phyloP scores from a whole-genome alignment of 2,797 vertebrate species.

The Premnoplex brunnescens region DNA sequence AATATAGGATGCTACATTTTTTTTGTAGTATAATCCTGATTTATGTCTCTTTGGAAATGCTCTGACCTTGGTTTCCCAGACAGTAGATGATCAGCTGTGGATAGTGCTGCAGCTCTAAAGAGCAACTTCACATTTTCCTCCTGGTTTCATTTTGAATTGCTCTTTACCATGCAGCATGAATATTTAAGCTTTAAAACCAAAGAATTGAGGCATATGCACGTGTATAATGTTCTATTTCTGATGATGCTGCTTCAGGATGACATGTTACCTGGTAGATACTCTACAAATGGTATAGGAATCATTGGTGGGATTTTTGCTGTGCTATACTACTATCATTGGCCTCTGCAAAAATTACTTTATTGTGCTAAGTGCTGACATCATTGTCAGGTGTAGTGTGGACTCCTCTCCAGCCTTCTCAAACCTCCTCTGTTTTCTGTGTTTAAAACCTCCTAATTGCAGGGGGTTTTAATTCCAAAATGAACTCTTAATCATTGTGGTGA shows the following conservation, averaged over 20 bases:
- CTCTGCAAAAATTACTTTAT: background rate
- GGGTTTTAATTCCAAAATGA: background rate
- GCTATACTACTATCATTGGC: background rate
- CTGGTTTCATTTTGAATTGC: background rate
- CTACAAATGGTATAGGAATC: background rate
- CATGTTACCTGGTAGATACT: background rate
- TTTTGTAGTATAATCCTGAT: background rate
- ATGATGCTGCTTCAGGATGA: background rate
- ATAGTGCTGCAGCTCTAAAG: background rate
- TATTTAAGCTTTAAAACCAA: background rate
- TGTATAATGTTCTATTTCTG: background rate
- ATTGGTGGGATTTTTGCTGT: background rate
- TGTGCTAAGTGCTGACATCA: background rate
- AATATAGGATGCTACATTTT: background rate
- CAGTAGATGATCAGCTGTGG: background rate
- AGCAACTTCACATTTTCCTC: background rate
- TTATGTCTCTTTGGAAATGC: background rate
- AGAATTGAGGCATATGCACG: background rate
- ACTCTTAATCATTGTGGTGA: slow-evolving; percentile 25
- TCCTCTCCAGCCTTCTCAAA: background rate
- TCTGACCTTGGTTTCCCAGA: background rate
- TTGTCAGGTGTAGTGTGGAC: background rate
- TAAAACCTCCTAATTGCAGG: background rate
- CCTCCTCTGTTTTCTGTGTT: background rate
- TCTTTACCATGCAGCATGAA: background rate